phyloP scores from a whole-genome alignment of 2,113 vertebrate genomes.

The Gymnogyps californianus region DNA sequence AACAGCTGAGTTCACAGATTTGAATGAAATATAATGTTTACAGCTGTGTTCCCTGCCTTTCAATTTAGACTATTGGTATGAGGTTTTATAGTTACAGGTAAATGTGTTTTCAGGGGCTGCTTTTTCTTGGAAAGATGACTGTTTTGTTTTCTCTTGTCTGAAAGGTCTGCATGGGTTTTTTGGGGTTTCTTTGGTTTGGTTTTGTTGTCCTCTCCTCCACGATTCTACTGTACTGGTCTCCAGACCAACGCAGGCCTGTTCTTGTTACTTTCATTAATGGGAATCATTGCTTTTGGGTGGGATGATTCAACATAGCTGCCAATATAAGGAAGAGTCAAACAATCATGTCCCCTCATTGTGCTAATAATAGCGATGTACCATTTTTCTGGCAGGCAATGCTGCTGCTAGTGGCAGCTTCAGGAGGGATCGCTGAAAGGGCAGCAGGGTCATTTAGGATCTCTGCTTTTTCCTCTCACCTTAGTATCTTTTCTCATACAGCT shows the following conservation, averaged over 20 bases:
- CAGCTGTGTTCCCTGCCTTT: neutral
- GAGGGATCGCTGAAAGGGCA: neutral
- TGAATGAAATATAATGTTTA: neutral
- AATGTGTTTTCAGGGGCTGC: neutral
- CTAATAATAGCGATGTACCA: neutral
- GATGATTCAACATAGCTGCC: neutral
- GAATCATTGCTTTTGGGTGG: neutral
- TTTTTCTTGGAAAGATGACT: neutral
- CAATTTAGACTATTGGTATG: neutral
- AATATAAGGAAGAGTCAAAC: neutral
- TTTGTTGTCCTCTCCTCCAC: neutral
- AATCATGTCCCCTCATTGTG: neutral
- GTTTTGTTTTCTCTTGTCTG: neutral
- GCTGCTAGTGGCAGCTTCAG: neutral
- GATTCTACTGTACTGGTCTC: neutral
- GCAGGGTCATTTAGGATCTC: neutral
- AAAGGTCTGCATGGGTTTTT: neutral
- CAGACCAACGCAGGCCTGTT: neutral
- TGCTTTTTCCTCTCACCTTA: neutral
- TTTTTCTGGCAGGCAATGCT: neutral
- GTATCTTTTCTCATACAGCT: neutral
- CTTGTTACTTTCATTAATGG: neutral
- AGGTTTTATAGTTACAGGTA: neutral
- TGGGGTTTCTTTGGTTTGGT: neutral
- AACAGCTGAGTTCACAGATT: constrained; percentile 6